phyloP scores from a whole-genome alignment of 2,113 vertebrate genomes.

The Hirundichthys speculiger region DNA sequence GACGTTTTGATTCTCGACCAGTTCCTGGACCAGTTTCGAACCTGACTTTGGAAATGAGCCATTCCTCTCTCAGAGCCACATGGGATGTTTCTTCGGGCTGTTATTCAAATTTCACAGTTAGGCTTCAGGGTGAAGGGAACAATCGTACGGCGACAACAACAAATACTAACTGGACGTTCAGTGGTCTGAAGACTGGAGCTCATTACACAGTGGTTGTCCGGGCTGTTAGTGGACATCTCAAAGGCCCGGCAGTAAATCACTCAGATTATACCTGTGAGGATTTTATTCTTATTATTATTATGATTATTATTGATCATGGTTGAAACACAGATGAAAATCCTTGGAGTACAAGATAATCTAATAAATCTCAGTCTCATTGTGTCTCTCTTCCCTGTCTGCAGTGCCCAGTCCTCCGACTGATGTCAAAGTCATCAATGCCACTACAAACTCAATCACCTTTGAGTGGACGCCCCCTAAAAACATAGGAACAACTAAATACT shows the following conservation, averaged over 20 bases:
- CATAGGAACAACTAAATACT: accelerated
- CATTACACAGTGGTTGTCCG: slow-evolving; percentile 27
- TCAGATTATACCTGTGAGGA: slow-evolving; percentile 60
- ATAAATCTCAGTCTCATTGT: not conserved
- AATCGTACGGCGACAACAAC: accelerated
- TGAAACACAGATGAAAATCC: not conserved
- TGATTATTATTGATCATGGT: not conserved
- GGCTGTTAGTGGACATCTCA: accelerated
- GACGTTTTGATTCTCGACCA: slow-evolving; percentile 7
- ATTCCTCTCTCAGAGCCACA: accelerated
- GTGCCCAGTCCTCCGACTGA: not conserved
- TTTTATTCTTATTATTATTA: no score
- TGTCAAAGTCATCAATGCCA: accelerated
- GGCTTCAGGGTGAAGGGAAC: accelerated
- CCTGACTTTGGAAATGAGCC: accelerated
- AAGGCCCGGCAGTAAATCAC: accelerated
- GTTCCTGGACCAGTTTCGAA: slow-evolving; percentile 33
- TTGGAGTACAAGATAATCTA: not conserved
- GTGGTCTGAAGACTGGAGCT: accelerated
- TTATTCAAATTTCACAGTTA: accelerated
- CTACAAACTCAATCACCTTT: not conserved
- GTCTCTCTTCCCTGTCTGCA: slow-evolving; percentile 9
- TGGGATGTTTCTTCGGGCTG: accelerated
- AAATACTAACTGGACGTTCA: accelerated
- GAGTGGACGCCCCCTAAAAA: accelerated